A percentile compares a stretch with the other conserved stretches of the same genome.
These are phyloP conservation scores for Tupiocoris notatus DNA, from an alignment of 2,888 invertebrate species.

Conservation along the genomic window DNA sequence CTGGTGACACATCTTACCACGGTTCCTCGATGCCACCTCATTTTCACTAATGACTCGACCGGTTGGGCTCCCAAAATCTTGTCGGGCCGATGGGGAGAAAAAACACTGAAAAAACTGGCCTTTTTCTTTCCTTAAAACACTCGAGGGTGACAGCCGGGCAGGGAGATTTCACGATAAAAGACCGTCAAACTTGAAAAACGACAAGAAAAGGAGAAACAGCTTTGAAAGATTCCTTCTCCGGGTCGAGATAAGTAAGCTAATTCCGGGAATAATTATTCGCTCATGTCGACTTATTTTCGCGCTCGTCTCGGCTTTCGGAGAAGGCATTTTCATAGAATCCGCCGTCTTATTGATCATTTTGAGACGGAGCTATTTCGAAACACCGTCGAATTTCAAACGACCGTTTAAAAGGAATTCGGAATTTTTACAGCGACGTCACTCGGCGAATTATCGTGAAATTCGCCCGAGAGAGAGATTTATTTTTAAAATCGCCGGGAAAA, in stretches of 20 bases:
- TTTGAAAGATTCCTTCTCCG: not conserved
- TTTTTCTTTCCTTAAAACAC: not conserved
- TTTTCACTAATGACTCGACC: conserved; percentile 38
- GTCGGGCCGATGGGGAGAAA: not conserved
- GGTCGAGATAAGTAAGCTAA: not conserved
- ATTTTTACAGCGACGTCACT: too few species aligned
- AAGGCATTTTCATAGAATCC: too few species aligned
- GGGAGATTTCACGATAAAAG: not conserved
- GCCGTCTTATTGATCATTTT: too few species aligned
- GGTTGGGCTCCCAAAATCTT: not conserved
- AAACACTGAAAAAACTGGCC: not conserved
- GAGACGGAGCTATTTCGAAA: too few species aligned
- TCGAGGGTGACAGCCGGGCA: not conserved
- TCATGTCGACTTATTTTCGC: too few species aligned
- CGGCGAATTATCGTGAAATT: too few species aligned
- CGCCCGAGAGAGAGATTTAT: too few species aligned
- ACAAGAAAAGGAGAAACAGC: not conserved
- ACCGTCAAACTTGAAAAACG: not conserved
- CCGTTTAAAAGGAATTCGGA: not conserved
- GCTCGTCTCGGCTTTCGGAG: too few species aligned
- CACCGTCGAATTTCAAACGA: not conserved
- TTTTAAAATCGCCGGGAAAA: too few species aligned
- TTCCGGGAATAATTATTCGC: not conserved
- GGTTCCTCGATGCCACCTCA: conserved; percentile 38
- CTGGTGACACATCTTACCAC: conserved; percentile 16